Base-by-base conservation (phyloP, 2,888 invertebrate species). In the Villa cingulata region DNA sequence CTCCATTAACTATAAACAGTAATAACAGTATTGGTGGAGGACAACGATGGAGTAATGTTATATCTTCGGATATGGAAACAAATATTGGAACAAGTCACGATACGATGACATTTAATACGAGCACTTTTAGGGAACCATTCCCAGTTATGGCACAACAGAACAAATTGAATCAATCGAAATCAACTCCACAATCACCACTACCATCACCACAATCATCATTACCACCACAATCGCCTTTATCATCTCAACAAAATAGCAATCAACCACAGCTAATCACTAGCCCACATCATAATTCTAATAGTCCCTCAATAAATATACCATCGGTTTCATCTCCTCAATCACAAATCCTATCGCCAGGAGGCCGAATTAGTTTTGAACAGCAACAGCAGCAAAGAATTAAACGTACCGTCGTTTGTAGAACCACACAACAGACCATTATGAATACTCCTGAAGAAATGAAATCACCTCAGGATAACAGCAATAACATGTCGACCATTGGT, bases 311-410 rank as follows among this genome's bases (percentile, higher is more conserved):
- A 3, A 32, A 12, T 32, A 32, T 32, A 12, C 29, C 29, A 12
- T 10, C 27, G 2, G 9, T 12, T 32, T 32, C 29, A 12, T 12
- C 29, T 32, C 12, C 29, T 14, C 12, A 4, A 16, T 37, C 38
- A 4, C 18, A 38, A 60, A 44, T 54, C 61, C 9, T 59, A 54
- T 16, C 52, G 58, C 1, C 66, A 70, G 45, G 70, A 6, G 34
- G 47, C 15, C 40, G 51, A 3, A 36, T 70, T 42, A 58, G 60
- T 36, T 62, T 65, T 43, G 70, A 71, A 10, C 71, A 71, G 41
- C 73, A 72, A 57, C 68, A 56, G 38, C 49, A 46, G 15, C 51
- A 48, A 45, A 20, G 27, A 49, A 23, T 51, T 43, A 32, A 53
- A 50, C 46, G 43, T 52, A 46, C 43, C 17, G 39, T 41, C 9